phyloP scores from a whole-genome alignment of 2,888 invertebrate species.

The Rosalia funebris region DNA sequence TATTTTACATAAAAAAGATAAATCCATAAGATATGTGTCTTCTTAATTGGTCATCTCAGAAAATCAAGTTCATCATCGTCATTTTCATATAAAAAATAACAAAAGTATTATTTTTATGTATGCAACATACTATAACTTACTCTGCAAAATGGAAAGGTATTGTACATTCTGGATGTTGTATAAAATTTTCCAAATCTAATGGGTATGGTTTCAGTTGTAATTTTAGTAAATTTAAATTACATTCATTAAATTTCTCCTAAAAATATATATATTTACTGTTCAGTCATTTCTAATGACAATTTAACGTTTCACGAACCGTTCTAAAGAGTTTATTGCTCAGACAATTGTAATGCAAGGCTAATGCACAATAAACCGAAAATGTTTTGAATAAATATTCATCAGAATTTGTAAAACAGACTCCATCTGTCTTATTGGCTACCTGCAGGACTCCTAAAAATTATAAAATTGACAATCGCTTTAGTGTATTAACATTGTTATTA shows the following conservation, averaged over 20 bases:
- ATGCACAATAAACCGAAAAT: slow-evolving; percentile 69
- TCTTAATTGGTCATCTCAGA: too few species aligned
- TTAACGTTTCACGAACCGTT: slow-evolving; percentile 48
- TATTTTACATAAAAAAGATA: too few species aligned
- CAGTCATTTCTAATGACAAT: background rate
- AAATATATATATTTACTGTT: slow-evolving; percentile 22
- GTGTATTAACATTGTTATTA: too few species aligned
- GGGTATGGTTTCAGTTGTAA: slow-evolving; percentile 68
- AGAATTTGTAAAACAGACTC: slow-evolving; percentile 63
- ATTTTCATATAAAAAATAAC: too few species aligned
- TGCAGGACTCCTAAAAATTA: slow-evolving; percentile 67
- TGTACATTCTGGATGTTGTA: slow-evolving; percentile 61
- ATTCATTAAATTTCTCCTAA: slow-evolving; percentile 44
- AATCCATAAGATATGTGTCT: too few species aligned
- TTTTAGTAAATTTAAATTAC: slow-evolving; percentile 62
- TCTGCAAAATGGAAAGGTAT: slow-evolving; percentile 65
- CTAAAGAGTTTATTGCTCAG: slow-evolving; percentile 66
- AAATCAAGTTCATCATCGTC: too few species aligned
- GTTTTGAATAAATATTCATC: slow-evolving; percentile 69
- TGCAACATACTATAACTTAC: too few species aligned
- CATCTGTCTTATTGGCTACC: slow-evolving; percentile 68
- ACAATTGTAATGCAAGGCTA: slow-evolving; percentile 69
- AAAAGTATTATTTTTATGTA: too few species aligned
- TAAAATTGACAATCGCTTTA: slow-evolving; percentile 2
- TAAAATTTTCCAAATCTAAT: slow-evolving; percentile 65